Percentiles rank a stretch among this genome's conserved stretches.
phyloP scores from a whole-genome alignment of 2,113 vertebrate genomes.

The Cyrtonyx montezumae region DNA sequence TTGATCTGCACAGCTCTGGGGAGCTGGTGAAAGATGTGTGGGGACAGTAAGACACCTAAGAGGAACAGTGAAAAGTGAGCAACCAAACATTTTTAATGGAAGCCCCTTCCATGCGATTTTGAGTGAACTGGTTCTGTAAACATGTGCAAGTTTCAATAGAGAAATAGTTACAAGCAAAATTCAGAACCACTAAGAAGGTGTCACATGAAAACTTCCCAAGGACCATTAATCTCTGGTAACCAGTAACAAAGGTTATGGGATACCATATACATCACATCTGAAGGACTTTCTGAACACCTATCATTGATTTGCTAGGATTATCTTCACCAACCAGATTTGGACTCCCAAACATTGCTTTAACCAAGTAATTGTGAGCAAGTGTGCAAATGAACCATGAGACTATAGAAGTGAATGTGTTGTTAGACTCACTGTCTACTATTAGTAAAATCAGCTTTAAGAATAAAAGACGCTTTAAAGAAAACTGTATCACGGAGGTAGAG shows the following conservation, averaged over 20 bases:
- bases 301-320: background rate
- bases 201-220: background rate
- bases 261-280: background rate
- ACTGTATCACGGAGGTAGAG: background rate
- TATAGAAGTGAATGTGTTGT: background rate
- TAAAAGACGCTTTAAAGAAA: background rate
- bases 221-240: background rate
- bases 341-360: background rate
- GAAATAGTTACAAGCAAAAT: background rate
- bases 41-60: background rate
- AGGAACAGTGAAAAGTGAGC: background rate
- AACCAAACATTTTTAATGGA: background rate
- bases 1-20: background rate
- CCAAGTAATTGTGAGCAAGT: rapidly evolving
- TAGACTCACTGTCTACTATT: background rate
- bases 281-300: background rate
- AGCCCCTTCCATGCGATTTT: background rate
- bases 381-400: background rate
- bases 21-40: background rate
- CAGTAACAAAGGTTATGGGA: background rate
- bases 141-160: background rate
- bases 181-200: background rate
- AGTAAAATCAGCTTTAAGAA: background rate
- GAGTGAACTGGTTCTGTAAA: background rate
- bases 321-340: background rate